A percentile compares a stretch with the other conserved stretches of the same genome.
These are phyloP conservation scores for Lochmaea capreae DNA, from an alignment of 2,888 invertebrate genomes.

Conservation along the genomic window DNA sequence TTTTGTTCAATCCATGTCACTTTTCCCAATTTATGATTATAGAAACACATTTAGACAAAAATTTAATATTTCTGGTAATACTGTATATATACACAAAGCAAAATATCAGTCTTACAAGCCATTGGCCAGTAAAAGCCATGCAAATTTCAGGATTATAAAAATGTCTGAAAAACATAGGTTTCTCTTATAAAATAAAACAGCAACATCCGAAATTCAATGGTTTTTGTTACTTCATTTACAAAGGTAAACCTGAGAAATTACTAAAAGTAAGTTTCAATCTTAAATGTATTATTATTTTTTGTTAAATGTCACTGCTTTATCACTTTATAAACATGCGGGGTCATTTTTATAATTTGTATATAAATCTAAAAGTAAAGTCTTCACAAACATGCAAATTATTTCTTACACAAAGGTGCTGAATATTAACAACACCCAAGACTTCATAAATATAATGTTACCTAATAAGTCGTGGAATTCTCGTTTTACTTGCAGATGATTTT, in stretches of 20 bases:
- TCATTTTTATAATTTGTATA: not conserved
- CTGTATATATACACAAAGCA: not conserved
- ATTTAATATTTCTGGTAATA: conserved; percentile 1
- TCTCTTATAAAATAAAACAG: not conserved
- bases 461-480: conserved; percentile 61
- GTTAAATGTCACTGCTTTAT: not conserved
- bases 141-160: not conserved
- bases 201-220: not conserved
- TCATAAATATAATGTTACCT: conserved; percentile 51
- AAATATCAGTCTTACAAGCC: not conserved
- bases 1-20: too few species aligned
- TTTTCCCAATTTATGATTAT: too few species aligned
- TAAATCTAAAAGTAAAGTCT: not conserved
- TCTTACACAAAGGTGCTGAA: not conserved
- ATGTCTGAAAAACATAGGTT: not conserved
- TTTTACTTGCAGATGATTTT: conserved; percentile 61
- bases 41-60: not conserved
- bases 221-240: too few species aligned
- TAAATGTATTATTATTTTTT: not conserved
- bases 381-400: conserved; percentile 3
- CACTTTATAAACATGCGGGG: not conserved
- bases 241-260: too few species aligned
- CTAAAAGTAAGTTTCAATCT: not conserved
- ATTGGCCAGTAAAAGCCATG: conserved; percentile 5
- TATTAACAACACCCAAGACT: not conserved